Conservation (phyloP, 2,113 vertebrate species). For the Monarcha castaneiventris region DNA sequence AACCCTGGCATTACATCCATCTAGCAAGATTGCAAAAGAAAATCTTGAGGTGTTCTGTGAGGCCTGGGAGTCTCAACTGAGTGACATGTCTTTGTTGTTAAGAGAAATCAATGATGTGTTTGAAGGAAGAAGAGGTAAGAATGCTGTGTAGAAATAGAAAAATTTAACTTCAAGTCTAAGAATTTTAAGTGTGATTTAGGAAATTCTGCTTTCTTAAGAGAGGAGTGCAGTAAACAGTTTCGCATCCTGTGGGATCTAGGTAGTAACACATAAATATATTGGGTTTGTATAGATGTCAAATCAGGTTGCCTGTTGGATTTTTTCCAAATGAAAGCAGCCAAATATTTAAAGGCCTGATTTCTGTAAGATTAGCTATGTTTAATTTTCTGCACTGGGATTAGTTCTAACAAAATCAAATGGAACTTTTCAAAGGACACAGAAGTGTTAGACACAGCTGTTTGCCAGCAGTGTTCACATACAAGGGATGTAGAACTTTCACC, state of each 20-base stretch:
- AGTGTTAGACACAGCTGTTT: not conserved
- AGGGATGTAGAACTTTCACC: not conserved
- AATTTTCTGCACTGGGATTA: not conserved
- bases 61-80: slow-evolving; percentile 97
- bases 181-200: not conserved
- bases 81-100: slow-evolving; percentile 89
- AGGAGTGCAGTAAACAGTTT: not conserved
- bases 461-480: not conserved
- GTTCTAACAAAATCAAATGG: not conserved
- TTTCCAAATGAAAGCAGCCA: not conserved
- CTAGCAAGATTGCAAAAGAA: slow-evolving; percentile 98
- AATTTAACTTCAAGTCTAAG: not conserved
- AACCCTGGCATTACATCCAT: slow-evolving; percentile 93
- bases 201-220: not conserved
- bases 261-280: not conserved
- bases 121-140: slow-evolving; percentile 92
- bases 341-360: not conserved
- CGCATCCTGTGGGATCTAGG: not conserved
- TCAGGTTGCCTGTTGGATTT: not conserved
- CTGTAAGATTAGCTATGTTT: not conserved
- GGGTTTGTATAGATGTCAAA: not conserved
- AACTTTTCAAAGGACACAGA: not conserved
- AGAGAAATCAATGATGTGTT: slow-evolving; percentile 93
- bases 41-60: slow-evolving; percentile 99
- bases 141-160: not conserved